These are phyloP conservation scores for Chrysoperla carnea DNA, from an alignment of 1,140 invertebrate genomes.

Conservation along the genomic window DNA sequence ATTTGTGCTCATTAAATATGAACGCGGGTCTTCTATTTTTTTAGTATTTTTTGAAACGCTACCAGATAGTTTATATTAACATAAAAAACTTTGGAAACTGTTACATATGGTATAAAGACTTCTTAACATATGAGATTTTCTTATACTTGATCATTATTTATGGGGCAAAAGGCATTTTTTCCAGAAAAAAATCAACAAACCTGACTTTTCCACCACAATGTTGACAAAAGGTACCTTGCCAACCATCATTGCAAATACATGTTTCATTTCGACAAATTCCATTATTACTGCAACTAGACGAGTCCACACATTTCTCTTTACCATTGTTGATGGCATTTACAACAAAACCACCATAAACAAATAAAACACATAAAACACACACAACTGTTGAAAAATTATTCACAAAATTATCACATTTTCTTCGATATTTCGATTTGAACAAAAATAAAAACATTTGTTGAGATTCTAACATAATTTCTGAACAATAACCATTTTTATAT, in stretches of 20 bases:
- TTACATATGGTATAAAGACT: no score
- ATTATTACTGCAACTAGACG: conserved; percentile 41
- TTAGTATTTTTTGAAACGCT: no score
- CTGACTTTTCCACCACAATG: conserved; percentile 82
- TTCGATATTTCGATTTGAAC: conserved; percentile 65
- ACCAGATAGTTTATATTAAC: no score
- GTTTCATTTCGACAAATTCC: conserved; percentile 66
- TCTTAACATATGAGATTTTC: no score
- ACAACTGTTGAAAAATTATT: conserved; percentile 28
- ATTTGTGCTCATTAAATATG: no score
- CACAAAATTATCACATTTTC: conserved; percentile 38
- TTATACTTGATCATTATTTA: no score
- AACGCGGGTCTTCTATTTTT: no score
- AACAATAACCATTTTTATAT: no score
- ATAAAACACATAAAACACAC: conserved; percentile 26
- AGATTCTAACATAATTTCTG: conserved; percentile 49
- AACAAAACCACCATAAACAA: conserved; percentile 21
- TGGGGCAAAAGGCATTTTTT: no score
- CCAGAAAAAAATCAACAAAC: conserved; percentile 28
- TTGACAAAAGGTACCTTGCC: conserved; percentile 75
- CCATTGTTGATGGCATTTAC: conserved; percentile 18
- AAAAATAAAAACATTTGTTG: conserved; percentile 70
- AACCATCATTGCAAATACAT: conserved; percentile 77
- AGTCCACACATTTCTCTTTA: conserved; percentile 29
- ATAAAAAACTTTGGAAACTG: no score